Base-by-base conservation (phyloP, 2,113 vertebrate genomes). In the Orthonyx spaldingii region DNA sequence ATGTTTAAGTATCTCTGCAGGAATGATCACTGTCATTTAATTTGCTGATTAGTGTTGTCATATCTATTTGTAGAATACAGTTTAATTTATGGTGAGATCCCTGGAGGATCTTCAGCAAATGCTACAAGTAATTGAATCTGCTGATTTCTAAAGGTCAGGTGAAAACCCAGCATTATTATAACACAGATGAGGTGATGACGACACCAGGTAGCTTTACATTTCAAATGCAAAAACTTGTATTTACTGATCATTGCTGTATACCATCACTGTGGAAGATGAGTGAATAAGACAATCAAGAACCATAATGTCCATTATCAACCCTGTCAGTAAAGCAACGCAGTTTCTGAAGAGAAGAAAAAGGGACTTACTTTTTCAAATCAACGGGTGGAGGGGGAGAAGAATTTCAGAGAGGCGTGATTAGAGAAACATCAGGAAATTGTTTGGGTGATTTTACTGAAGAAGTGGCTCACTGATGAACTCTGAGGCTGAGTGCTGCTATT, bases 11-110 rank as follows among this genome's bases (percentile, higher is more conserved):
- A 84, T 88, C 87, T 93, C 92, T 71, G 87, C 87, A 96, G 92
- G 90, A 95, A 90, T 57, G 87, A 94, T 96, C 13, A 7, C 82
- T 90, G 70, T 77, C 94, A 95, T 55, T 87, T 95, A 90, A 96
- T 96, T 88, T 94, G 85, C 94, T 97, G 95, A 96, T 97, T 90
- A 94, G 47, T 93, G 94, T 96, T 96, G 94, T 87, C 78, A 63
- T 80, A 63, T 74, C 95, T 93, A 93, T 96, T 91, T 94, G 92
- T 95, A 71, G 94, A 94, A 93, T 77, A 96, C 55, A 90, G 93
- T 90, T 70, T 86, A 77, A 94, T 90, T 90, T 88, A 91, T 55
- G 66, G 87, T 65, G 70, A 94, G 50, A 88, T 90, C 91, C 85
- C 93, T 52, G 30, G 84, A 94, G 93, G 71, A 85, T 91, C 87